Percentiles rank a stretch among this genome's conserved stretches.
These are phyloP conservation scores for Macaca mulatta DNA, from an alignment of 2,113 vertebrate genomes.

Conservation along the genomic window DNA sequence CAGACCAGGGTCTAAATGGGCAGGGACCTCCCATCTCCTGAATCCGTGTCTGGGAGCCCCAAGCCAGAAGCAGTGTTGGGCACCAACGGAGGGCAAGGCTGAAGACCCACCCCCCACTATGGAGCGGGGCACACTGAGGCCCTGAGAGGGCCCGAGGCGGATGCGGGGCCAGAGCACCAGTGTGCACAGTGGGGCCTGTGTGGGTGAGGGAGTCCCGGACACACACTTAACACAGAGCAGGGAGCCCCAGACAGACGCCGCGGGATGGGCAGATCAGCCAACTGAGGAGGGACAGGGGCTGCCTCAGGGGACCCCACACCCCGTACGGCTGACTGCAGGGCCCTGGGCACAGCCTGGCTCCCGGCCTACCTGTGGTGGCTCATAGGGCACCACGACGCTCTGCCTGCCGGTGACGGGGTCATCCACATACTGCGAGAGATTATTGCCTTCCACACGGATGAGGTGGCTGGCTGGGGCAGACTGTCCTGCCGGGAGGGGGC, in stretches of 20 bases:
- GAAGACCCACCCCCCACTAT: not conserved
- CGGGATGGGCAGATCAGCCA: no score
- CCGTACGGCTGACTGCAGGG: not conserved
- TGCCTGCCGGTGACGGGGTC: conserved; percentile 95
- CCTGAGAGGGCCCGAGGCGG: not conserved
- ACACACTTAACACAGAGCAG: not conserved
- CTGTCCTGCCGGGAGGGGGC: conserved; percentile 87
- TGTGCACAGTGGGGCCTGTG: no score
- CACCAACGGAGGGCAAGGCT: not conserved
- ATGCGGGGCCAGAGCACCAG: not conserved
- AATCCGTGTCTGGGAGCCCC: no score
- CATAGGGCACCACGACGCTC: conserved; percentile 96
- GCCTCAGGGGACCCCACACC: accelerated
- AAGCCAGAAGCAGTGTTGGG: no score
- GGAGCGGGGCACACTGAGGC: not conserved
- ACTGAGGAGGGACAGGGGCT: no score
- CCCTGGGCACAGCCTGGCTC: not conserved
- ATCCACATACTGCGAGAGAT: conserved; percentile 95
- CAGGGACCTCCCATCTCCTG: not conserved
- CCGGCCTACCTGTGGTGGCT: conserved; percentile 93
- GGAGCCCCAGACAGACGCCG: accelerated
- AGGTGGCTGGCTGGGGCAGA: conserved; percentile 95
- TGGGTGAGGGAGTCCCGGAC: not conserved
- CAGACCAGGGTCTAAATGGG: not conserved
- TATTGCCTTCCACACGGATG: conserved; percentile 97